Evolutionary conservation across 2,797 vertebrate species (phyloP), one percentile per base, ranked within the genome.

Genomic region (Holocentrus rufus): DNA sequence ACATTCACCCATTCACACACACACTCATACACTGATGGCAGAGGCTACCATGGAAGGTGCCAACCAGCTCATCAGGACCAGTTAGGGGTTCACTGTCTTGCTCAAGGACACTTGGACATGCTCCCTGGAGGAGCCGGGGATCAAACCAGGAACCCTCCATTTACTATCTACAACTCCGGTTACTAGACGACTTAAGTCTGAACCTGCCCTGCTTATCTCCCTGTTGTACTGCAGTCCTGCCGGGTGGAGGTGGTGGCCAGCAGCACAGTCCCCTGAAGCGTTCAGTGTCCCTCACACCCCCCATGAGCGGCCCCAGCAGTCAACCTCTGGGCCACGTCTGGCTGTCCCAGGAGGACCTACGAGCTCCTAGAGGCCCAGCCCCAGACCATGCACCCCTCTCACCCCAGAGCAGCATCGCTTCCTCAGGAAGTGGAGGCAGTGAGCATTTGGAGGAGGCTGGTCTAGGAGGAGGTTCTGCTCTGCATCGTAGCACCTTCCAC

Each of bases 321-420:
- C 97, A 98, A 81, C 94, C 96, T 79, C 93, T 99, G 90, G 97
- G 97, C 90, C 97, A 97, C 81, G 96, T 96, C 91, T 99, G 98
- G 98, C 95, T 99, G 93, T 99, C 98, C 88, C 98, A 99, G 93
- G 98, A 99, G 94, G 98, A 99, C 90, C 95, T 99, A 82, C 95
- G 96, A 80, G 95, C 92, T 82, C 93, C 96, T 79, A 94, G 97
- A 72, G 90, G 86, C 91, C 93, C 95, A n/a, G 95, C 96, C 79
- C 96, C 95, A 10, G 97, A 98, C 91, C 98, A 99, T 80, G 97
- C 97, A 57, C 98, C 97, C 82, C 95, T 99, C 80, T 99, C 98
- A 69, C 97, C 98, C 85, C 98, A 99, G 95, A 99, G 98, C 94
- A 99, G 98, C 92, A 95, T 99, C 88, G 97, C 98, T 69, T 99